Evolutionary conservation across 2,888 invertebrate genomes (phyloP).

Genomic region (Cancer borealis): DNA sequence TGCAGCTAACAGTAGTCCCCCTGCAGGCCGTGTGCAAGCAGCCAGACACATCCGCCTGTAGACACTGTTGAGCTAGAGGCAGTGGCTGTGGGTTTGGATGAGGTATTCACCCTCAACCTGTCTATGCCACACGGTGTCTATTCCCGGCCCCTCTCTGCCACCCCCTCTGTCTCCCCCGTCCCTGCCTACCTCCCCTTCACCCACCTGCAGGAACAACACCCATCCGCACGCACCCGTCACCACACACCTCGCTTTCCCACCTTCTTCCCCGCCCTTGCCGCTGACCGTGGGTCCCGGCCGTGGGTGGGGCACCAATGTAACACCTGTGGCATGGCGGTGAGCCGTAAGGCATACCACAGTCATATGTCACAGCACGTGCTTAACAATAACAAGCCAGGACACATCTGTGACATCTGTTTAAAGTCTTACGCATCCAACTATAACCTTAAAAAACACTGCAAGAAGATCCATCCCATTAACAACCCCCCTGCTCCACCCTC

Average conservation of each 20-base stretch:
- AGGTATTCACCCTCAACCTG: constrained; percentile 66
- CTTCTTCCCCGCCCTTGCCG: constrained; percentile 59
- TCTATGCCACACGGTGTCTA: constrained; percentile 58
- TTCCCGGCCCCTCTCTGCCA: constrained; percentile 68
- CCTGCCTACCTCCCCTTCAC: constrained; percentile 70
- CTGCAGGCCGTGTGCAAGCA: constrained; percentile 55
- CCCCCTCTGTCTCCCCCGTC: constrained; percentile 62
- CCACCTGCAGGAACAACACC: constrained; percentile 57
- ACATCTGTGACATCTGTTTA: constrained; percentile 62
- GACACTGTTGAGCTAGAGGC: constrained; percentile 47
- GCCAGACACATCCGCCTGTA: neutral
- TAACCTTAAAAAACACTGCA: constrained; percentile 61
- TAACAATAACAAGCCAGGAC: constrained; percentile 52
- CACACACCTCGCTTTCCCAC: neutral
- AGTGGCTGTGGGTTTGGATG: constrained; percentile 62
- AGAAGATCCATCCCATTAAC: constrained; percentile 46
- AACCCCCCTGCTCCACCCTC: neutral
- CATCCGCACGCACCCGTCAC: neutral
- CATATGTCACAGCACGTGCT: constrained; percentile 59
- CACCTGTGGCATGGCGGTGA: constrained; percentile 58
- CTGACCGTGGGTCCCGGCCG: constrained; percentile 27
- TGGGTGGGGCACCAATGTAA: constrained; percentile 58
- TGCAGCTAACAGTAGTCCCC: constrained; percentile 59
- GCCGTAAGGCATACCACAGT: neutral
- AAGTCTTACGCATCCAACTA: constrained; percentile 4